Conservation (phyloP, 2,888 invertebrate species). For the Pristionchus arcanus region DNA sequence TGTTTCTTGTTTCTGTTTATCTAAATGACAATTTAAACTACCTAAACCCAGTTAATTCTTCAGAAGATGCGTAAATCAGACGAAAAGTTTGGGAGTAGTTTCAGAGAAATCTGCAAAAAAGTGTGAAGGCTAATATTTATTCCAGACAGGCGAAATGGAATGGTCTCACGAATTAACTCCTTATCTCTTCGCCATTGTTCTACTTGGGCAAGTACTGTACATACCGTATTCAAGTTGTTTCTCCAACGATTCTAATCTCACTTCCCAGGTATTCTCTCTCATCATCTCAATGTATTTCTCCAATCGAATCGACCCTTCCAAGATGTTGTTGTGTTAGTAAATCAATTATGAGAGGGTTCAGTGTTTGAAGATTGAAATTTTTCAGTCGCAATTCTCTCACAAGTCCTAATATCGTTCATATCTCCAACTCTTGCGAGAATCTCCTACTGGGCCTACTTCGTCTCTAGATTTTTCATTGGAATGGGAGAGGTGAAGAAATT, state of each 20-base stretch:
- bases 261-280: slow-evolving; percentile 29
- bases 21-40: neutral
- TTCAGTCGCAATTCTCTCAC: slow-evolving; percentile 49
- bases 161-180: slow-evolving; percentile 39
- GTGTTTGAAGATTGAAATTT: too few species aligned
- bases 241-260: neutral
- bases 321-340: slow-evolving; percentile 50
- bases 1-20: too few species aligned
- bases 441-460: slow-evolving; percentile 54
- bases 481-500: slow-evolving; percentile 26
- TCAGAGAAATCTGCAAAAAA: too few species aligned
- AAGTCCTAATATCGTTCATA: slow-evolving; percentile 47
- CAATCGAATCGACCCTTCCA: slow-evolving; percentile 17
- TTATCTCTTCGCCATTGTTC: slow-evolving; percentile 50
- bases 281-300: slow-evolving; percentile 48
- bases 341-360: too few species aligned
- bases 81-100: too few species aligned
- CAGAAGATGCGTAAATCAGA: too few species aligned
- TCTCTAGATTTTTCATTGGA: slow-evolving; percentile 17
- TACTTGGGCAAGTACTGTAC: slow-evolving; percentile 39
- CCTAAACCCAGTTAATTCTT: too few species aligned
- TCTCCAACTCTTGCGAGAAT: slow-evolving; percentile 44
- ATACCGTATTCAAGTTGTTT: neutral
- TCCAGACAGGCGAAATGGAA: slow-evolving; percentile 27
- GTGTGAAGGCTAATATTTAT: neutral